These are phyloP conservation scores for Zele albiditarsus DNA, from an alignment of 2,888 invertebrate species.

Conservation along the genomic window DNA sequence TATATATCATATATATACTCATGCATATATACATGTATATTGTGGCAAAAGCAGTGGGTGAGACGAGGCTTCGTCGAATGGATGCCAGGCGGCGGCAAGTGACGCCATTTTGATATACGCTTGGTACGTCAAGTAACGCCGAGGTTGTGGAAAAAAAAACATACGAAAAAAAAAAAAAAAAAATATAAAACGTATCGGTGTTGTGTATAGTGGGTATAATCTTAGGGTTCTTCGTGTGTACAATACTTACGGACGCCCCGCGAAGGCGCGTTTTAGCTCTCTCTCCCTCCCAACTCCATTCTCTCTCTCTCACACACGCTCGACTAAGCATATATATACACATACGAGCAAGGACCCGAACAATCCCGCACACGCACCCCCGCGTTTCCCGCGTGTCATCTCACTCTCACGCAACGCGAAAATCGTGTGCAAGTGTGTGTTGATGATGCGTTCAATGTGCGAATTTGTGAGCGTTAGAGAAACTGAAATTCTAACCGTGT, in stretches of 20 bases:
- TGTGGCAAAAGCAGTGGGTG: conserved; percentile 9
- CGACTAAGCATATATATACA: neutral
- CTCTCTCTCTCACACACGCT: too few relatives aligned
- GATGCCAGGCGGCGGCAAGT: conserved; percentile 66
- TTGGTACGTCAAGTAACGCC: conserved; percentile 66
- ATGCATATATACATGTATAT: neutral
- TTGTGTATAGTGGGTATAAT: neutral
- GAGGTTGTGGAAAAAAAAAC: conserved; percentile 39
- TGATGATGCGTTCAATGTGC: conserved; percentile 2
- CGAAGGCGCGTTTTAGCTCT: conserved; percentile 5
- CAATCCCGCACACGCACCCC: neutral
- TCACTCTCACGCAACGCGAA: conserved; percentile 6
- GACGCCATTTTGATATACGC: conserved; percentile 72
- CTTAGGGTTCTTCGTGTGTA: neutral
- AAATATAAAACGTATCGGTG: conserved; percentile 20
- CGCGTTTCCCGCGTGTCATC: conserved; percentile 7
- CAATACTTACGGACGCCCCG: neutral
- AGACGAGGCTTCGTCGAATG: conserved; percentile 54
- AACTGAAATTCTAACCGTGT: neutral
- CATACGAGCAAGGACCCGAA: neutral
- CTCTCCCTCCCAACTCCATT: too few relatives aligned
- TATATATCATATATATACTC: conserved; percentile 7
- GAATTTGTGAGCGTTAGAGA: neutral
- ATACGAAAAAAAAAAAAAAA: neutral
- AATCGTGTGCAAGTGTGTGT: neutral